A percentile compares a stretch with the other conserved stretches of the same genome.
These are phyloP conservation scores for Aviceda subcristata DNA, from an alignment of 2,113 vertebrate genomes.

Conservation along the genomic window DNA sequence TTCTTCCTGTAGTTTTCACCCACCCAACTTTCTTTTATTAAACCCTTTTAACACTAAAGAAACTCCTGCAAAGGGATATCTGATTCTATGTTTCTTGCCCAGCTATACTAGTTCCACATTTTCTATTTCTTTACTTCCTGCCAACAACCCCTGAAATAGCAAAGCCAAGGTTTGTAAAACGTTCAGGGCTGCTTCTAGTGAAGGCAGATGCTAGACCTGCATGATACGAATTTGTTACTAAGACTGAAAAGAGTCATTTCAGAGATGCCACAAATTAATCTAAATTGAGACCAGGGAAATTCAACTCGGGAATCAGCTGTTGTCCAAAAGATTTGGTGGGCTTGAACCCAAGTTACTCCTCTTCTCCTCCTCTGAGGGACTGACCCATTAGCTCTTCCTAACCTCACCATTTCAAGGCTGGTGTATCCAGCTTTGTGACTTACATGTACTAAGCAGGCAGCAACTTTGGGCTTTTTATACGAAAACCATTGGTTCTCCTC, in stretches of 20 bases:
- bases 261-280: background rate
- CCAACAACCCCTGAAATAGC: background rate
- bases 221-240: background rate
- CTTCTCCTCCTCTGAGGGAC: background rate
- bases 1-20: constrained; percentile 3
- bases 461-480: background rate
- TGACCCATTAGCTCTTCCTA: background rate
- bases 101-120: background rate
- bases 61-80: background rate
- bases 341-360: background rate
- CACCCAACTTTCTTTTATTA: constrained; percentile 3
- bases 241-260: background rate
- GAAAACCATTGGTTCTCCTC: background rate
- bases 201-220: background rate
- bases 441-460: background rate
- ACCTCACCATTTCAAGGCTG: background rate
- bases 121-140: background rate
- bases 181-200: background rate
- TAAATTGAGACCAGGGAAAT: background rate
- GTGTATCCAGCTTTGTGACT: background rate
- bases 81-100: background rate
- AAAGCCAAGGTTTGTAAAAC: background rate
- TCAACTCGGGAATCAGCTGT: background rate
- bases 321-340: background rate
- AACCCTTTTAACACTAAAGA: background rate